Base-by-base conservation (phyloP, 1,140 invertebrate species). In the Elysia chlorotica region DNA sequence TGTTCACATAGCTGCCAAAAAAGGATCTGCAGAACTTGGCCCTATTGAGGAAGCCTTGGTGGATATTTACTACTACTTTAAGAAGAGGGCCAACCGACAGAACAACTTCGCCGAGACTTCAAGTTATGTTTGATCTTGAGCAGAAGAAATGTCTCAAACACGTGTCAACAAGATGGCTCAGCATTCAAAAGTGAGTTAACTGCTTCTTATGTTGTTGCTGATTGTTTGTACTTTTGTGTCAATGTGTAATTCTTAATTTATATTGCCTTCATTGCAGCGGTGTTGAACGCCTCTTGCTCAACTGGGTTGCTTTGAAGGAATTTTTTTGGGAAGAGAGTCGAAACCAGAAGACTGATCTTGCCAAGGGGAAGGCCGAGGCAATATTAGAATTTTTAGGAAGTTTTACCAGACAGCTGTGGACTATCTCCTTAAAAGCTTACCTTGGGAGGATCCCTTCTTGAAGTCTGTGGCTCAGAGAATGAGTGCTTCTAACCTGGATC, bases 11-110 rank as follows among this genome's bases (percentile, higher is more conserved):
- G n/a, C n/a, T n/a, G n/a, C n/a, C n/a, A n/a, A n/a, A n/a, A n/a
- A n/a, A n/a, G n/a, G n/a, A n/a, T n/a, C n/a, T n/a, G n/a, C n/a
- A n/a, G n/a, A n/a, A n/a, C n/a, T n/a, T n/a, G n/a, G n/a, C n/a
- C n/a, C n/a, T n/a, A n/a, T n/a, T n/a, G n/a, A n/a, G n/a, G n/a
- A n/a, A n/a, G n/a, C n/a, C 2, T 30, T 59, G 33, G 37, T 70
- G n/a, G 67, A 71, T 38, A 56, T 71, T 14, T 71, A 41, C 38
- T 71, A 71, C 59, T 71, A 38, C 30, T 41, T 71, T 19, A 37
- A 71, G 17, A 71, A 62, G 37, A 62, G 57, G 25, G 48, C 35
- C 38, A 62, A 63, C 10, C 30, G 69, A 10, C 25, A 63, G 14
- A n/a, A 33, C 41, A 30, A 56, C n/a, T 63, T 71, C 17, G 36